phyloP scores from a whole-genome alignment of 1,140 invertebrate genomes.

The Lanistes nyassanus region DNA sequence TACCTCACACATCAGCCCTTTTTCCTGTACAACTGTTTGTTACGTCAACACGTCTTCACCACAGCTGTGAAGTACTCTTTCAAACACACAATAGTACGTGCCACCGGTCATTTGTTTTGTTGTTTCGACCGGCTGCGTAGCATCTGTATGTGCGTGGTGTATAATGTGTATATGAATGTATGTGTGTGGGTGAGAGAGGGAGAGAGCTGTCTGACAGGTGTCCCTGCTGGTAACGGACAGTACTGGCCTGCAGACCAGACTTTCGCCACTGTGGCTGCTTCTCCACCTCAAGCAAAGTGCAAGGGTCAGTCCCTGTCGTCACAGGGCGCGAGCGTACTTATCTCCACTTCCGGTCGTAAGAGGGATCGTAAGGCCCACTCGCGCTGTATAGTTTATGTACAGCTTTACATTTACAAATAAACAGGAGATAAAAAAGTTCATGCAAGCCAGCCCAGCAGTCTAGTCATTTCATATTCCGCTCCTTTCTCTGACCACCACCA shows the following conservation, averaged over 20 bases:
- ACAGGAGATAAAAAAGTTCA: too few relatives aligned
- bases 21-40: neutral
- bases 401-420: neutral
- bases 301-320: neutral
- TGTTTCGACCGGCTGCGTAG: neutral
- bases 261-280: too few relatives aligned
- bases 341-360: too few relatives aligned
- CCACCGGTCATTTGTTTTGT: neutral
- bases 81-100: neutral
- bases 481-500: neutral
- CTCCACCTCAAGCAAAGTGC: too few relatives aligned
- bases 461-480: too few relatives aligned
- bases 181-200: constrained; percentile 10
- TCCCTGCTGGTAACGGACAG: too few relatives aligned
- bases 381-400: constrained; percentile 4
- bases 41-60: neutral
- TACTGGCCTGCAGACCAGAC: too few relatives aligned
- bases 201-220: too few relatives aligned
- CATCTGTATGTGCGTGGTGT: neutral
- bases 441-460: too few relatives aligned
- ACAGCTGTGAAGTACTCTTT: neutral
- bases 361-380: too few relatives aligned
- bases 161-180: neutral
- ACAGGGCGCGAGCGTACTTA: neutral
- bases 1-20: neutral